Conservation (phyloP, 2,797 vertebrate species). For the Brachymystax lenok region DNA sequence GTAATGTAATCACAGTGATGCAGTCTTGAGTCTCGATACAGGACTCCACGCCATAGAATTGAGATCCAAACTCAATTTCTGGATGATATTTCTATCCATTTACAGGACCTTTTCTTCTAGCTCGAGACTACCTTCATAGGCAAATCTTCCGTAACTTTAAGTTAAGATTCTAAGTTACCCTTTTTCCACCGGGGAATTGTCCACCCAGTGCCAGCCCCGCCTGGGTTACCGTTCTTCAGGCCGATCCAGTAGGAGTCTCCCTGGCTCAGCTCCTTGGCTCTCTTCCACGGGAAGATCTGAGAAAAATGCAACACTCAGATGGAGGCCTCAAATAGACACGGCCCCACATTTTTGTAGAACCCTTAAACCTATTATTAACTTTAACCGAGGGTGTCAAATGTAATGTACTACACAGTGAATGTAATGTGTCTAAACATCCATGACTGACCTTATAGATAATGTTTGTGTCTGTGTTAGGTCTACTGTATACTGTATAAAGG, state of each 20-base stretch:
- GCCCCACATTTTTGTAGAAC: slow-evolving; percentile 17
- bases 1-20: neutral
- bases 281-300: slow-evolving; percentile 47
- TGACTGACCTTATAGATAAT: too few relatives aligned
- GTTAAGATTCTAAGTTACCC: neutral
- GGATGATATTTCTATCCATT: neutral
- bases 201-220: slow-evolving; percentile 42
- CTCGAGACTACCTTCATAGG: neutral
- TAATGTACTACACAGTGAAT: neutral
- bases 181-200: slow-evolving; percentile 23
- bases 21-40: neutral
- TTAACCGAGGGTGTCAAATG: neutral
- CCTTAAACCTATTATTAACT: slow-evolving; percentile 49
- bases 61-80: neutral
- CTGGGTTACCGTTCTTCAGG: slow-evolving; percentile 25
- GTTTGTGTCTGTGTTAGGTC: too few relatives aligned
- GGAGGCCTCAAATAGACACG: neutral
- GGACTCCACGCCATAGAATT: neutral
- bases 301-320: slow-evolving; percentile 9
- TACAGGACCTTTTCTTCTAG: neutral
- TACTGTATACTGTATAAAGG: too few relatives aligned
- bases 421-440: neutral
- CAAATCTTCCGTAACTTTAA: neutral
- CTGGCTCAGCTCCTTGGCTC: slow-evolving; percentile 47
- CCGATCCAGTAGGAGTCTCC: slow-evolving; percentile 57